Conservation (phyloP, 2,888 invertebrate species). For the Diadromus collaris region DNA sequence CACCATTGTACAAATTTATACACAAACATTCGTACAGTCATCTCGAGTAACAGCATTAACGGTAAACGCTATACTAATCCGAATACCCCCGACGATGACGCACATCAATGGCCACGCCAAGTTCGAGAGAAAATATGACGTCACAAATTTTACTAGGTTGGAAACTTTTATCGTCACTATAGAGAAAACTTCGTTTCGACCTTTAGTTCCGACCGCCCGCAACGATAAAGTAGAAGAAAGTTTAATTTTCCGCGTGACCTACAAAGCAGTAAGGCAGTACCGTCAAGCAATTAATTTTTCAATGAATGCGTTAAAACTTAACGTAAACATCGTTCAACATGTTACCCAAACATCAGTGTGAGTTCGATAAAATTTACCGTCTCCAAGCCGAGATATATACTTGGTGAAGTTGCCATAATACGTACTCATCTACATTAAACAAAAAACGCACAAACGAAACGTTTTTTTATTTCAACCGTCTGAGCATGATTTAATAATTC, state of each 20-base stretch:
- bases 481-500: too few relatives aligned
- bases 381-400: neutral
- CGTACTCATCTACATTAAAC: neutral
- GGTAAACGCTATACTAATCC: neutral
- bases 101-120: neutral
- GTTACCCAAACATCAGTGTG: neutral
- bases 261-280: neutral
- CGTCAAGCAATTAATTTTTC: neutral
- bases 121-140: neutral
- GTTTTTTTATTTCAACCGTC: too few relatives aligned
- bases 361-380: neutral
- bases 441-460: neutral
- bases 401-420: neutral
- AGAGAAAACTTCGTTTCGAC: neutral
- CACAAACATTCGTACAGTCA: slow-evolving; percentile 11
- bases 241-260: neutral
- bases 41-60: slow-evolving; percentile 1
- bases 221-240: neutral
- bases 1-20: neutral
- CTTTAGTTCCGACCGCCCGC: neutral
- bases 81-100: neutral
- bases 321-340: neutral
- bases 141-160: neutral
- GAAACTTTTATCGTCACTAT: neutral
- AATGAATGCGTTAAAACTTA: neutral